A percentile compares a stretch with the other conserved stretches of the same genome.
phyloP scores from a whole-genome alignment of 2,113 vertebrate species.

The Scomber scombrus region DNA sequence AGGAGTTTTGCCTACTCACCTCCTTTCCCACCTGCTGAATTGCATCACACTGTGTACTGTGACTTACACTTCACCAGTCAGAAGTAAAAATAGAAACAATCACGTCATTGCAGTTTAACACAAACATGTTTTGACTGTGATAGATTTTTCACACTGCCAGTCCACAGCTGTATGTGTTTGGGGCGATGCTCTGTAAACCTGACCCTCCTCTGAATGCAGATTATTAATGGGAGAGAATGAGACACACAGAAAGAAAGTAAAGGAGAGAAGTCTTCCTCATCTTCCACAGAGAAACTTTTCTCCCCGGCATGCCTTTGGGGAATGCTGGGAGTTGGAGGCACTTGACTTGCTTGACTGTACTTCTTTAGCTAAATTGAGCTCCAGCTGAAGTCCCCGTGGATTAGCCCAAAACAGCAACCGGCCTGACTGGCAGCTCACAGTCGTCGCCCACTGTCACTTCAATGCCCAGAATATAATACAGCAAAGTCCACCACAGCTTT shows the following conservation, averaged over 20 bases:
- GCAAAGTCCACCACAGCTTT: constrained; percentile 39
- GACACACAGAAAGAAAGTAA: constrained; percentile 14
- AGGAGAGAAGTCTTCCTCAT: constrained; percentile 19
- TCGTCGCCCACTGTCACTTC: constrained; percentile 40
- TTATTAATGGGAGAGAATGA: constrained; percentile 37
- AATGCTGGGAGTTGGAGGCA: constrained; percentile 60
- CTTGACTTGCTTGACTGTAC: constrained; percentile 52
- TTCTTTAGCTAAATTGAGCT: constrained; percentile 54
- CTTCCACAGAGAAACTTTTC: constrained; percentile 25
- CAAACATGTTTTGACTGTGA: constrained; percentile 26
- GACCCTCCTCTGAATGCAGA: constrained; percentile 42
- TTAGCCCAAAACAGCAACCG: constrained; percentile 45
- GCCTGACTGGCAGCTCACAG: constrained; percentile 48
- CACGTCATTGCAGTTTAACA: constrained; percentile 29
- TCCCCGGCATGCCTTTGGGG: constrained; percentile 35
- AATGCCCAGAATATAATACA: constrained; percentile 43
- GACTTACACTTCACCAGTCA: neutral
- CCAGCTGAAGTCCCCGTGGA: constrained; percentile 47
- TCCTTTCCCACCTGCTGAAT: neutral
- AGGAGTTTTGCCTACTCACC: neutral
- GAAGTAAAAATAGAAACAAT: constrained; percentile 22
- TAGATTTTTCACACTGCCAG: constrained; percentile 18
- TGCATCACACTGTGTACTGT: neutral
- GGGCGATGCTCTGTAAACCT: neutral
- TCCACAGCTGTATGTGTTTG: constrained; percentile 20